Percentiles rank a stretch among this genome's conserved stretches.
phyloP scores from a whole-genome alignment of 2,888 invertebrate species.

The Megamerina dolium region DNA sequence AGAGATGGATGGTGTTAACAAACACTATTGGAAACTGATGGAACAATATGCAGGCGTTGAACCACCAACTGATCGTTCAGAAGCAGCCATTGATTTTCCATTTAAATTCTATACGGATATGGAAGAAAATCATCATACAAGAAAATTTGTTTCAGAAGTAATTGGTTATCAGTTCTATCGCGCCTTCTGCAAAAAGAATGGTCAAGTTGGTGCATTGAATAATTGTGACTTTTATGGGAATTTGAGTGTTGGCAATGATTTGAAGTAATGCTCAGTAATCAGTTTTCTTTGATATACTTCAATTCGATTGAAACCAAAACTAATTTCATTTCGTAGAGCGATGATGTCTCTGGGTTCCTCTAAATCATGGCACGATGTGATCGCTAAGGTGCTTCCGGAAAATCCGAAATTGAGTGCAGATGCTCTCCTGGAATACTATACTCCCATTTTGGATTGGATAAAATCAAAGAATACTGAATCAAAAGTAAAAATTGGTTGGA shows the following conservation, averaged over 20 bases:
- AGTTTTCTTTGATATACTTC: no score
- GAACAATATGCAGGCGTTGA: constrained; percentile 60
- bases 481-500: constrained; percentile 40
- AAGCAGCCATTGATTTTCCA: constrained; percentile 68
- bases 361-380: constrained; percentile 70
- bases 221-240: constrained; percentile 81
- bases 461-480: constrained; percentile 30
- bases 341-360: constrained; percentile 60
- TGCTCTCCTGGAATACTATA: constrained; percentile 73
- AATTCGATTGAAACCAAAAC: no score
- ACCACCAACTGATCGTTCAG: constrained; percentile 58
- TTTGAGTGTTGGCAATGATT: constrained; percentile 65
- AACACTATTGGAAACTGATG: constrained; percentile 61
- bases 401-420: constrained; percentile 64
- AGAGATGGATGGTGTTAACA: constrained; percentile 57
- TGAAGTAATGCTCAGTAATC: no score
- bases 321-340: constrained; percentile 36
- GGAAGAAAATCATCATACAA: constrained; percentile 47
- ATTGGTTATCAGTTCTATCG: constrained; percentile 77
- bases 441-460: constrained; percentile 51
- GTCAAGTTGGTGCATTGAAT: constrained; percentile 67
- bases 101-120: constrained; percentile 62
- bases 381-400: constrained; percentile 66
- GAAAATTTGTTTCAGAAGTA: constrained; percentile 72
- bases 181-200: constrained; percentile 65